phyloP scores from a whole-genome alignment of 1,140 invertebrate genomes.

The Drosophila jambulina region DNA sequence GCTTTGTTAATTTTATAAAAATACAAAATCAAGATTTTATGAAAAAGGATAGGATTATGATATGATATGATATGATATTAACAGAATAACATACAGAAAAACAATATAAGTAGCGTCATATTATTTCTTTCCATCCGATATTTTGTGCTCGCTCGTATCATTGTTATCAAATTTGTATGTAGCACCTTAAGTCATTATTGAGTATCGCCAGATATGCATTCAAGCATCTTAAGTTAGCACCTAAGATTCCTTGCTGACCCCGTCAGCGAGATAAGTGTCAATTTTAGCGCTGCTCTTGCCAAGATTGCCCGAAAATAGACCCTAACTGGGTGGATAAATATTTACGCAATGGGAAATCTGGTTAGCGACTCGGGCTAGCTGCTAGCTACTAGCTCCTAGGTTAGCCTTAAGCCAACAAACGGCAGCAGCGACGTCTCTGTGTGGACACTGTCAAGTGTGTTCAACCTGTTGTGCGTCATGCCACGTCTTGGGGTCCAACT shows the following conservation, averaged over 20 bases:
- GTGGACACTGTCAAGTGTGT: conserved; percentile 22
- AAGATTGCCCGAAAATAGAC: conserved; percentile 31
- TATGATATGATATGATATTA: not conserved
- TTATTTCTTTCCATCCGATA: not conserved
- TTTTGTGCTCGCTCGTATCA: too few relatives aligned
- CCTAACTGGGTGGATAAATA: conserved; percentile 58
- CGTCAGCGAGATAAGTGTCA: conserved; percentile 14
- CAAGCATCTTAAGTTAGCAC: conserved; percentile 35
- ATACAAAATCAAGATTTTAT: too few relatives aligned
- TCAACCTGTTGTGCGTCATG: conserved; percentile 49
- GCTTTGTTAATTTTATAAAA: too few relatives aligned
- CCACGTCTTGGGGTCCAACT: conserved; percentile 7
- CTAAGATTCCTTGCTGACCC: conserved; percentile 4
- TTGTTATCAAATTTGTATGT: not conserved
- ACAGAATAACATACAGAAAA: not conserved
- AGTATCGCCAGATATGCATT: conserved; percentile 14
- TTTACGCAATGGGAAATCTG: conserved; percentile 26
- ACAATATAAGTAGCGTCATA: not conserved
- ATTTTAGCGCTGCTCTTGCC: conserved; percentile 25
- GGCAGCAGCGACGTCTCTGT: conserved; percentile 12
- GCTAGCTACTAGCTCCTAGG: conserved; percentile 6
- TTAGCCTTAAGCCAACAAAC: conserved; percentile 45
- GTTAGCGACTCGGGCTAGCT: conserved; percentile 27
- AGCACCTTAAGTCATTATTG: not conserved
- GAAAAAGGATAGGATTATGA: not conserved